Evolutionary conservation across 2,797 vertebrate genomes (phyloP).

Genomic region (Cynopterus sphinx): DNA sequence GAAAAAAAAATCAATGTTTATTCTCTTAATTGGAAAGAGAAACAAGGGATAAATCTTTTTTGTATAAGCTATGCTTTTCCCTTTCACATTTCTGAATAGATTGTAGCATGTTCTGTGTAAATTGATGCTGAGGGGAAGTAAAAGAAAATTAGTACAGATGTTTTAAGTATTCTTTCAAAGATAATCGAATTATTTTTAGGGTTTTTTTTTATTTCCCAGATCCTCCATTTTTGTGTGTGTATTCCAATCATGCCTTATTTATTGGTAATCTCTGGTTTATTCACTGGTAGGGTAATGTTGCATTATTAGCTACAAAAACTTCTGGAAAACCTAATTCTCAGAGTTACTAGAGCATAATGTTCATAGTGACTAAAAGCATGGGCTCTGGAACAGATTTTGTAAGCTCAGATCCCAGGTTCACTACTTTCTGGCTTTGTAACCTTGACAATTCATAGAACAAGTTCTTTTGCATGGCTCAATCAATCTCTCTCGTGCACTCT

Average conservation of each 20-base stretch:
- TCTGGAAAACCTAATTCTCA: not conserved
- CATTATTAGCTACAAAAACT: not conserved
- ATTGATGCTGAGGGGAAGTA: not conserved
- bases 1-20: not conserved
- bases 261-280: too few species aligned
- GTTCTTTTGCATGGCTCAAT: not conserved
- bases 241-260: not conserved
- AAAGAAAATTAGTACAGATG: not conserved
- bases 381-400: not conserved
- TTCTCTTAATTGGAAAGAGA: not conserved
- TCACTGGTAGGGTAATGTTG: not conserved
- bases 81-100: not conserved
- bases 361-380: not conserved
- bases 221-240: not conserved
- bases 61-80: not conserved
- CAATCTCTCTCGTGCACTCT: rapidly evolving
- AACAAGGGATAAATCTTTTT: not conserved
- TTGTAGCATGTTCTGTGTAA: not conserved
- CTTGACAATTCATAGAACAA: not conserved
- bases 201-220: not conserved
- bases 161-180: not conserved
- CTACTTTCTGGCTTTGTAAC: not conserved
- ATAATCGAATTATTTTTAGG: not conserved
- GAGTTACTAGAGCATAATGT: not conserved
- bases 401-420: not conserved